These are phyloP conservation scores for Macquaria ambigua DNA, from an alignment of 2,113 vertebrate species.

Conservation along the genomic window DNA sequence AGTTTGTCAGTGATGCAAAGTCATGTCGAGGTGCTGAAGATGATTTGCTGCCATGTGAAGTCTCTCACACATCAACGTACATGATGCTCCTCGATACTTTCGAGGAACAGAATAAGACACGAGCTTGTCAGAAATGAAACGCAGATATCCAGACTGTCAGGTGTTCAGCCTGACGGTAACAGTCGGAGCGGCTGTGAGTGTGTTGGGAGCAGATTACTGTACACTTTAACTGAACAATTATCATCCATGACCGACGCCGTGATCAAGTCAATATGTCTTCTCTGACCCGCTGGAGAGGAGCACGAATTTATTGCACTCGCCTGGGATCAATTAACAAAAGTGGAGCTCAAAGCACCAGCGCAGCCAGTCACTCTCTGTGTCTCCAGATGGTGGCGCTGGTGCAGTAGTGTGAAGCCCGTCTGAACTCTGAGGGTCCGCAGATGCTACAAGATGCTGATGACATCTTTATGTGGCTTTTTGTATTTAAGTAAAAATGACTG, in stretches of 20 bases:
- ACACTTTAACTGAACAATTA: constrained; percentile 77
- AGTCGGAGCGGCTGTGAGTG: background rate
- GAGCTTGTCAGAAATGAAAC: constrained; percentile 4
- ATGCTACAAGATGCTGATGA: background rate
- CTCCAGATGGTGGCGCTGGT: constrained; percentile 59
- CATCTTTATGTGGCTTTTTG: constrained; percentile 10
- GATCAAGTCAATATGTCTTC: constrained; percentile 79
- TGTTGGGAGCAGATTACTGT: constrained; percentile 63
- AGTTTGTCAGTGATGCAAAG: background rate
- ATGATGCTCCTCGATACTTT: background rate
- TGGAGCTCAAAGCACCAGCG: constrained; percentile 20
- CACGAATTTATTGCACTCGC: constrained; percentile 63
- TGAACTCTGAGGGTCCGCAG: background rate
- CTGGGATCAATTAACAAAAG: constrained; percentile 73
- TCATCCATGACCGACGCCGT: constrained; percentile 75
- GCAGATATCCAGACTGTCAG: background rate
- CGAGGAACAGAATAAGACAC: constrained; percentile 20
- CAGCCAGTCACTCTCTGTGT: background rate
- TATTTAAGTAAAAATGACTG: background rate
- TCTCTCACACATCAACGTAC: background rate
- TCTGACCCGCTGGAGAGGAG: constrained; percentile 75
- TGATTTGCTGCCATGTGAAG: constrained; percentile 17
- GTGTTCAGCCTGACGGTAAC: constrained; percentile 15
- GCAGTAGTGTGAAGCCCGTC: background rate
- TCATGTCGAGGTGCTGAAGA: background rate